Percentiles rank a stretch among this genome's conserved stretches.
Evolutionary conservation across 2,888 invertebrate genomes (phyloP).

Genomic region (Acanthosepion esculentum): DNA sequence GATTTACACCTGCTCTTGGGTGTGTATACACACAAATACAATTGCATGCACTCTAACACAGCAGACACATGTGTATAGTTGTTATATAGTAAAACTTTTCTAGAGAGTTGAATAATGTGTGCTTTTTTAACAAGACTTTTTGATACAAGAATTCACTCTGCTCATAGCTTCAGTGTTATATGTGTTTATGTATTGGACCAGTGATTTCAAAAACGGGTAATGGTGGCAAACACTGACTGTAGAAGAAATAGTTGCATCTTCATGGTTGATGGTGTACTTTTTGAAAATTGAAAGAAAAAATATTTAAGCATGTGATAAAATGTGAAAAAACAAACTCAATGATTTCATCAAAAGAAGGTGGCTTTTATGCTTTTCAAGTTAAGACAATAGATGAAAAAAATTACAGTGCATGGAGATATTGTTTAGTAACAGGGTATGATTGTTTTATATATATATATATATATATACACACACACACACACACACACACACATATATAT

Average conservation of each 20-base stretch:
- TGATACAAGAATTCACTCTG: slow-evolving; percentile 16
- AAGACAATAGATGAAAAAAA: slow-evolving; percentile 20
- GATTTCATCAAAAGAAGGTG: slow-evolving; percentile 33
- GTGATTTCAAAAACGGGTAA: slow-evolving; percentile 21
- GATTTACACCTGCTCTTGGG: slow-evolving; percentile 17
- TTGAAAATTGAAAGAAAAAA: neutral
- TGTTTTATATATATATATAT: slow-evolving; percentile 33
- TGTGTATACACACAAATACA: slow-evolving; percentile 33
- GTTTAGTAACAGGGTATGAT: slow-evolving; percentile 21
- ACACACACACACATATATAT: too few relatives aligned
- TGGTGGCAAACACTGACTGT: slow-evolving; percentile 12
- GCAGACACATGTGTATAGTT: slow-evolving; percentile 8
- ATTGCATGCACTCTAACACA: neutral
- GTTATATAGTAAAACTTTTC: neutral
- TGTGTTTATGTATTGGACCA: slow-evolving; percentile 23
- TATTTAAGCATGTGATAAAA: slow-evolving; percentile 7
- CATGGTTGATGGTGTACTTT: slow-evolving; percentile 33
- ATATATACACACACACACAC: too few relatives aligned
- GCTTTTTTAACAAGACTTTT: slow-evolving; percentile 13
- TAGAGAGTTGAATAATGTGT: neutral
- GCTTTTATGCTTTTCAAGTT: slow-evolving; percentile 33
- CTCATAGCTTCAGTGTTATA: neutral
- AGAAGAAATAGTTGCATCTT: slow-evolving; percentile 33
- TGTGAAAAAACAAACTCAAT: slow-evolving; percentile 7
- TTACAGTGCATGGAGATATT: slow-evolving; percentile 33